phyloP scores from a whole-genome alignment of 2,113 vertebrate genomes.

The Nycticryphes semicollaris region DNA sequence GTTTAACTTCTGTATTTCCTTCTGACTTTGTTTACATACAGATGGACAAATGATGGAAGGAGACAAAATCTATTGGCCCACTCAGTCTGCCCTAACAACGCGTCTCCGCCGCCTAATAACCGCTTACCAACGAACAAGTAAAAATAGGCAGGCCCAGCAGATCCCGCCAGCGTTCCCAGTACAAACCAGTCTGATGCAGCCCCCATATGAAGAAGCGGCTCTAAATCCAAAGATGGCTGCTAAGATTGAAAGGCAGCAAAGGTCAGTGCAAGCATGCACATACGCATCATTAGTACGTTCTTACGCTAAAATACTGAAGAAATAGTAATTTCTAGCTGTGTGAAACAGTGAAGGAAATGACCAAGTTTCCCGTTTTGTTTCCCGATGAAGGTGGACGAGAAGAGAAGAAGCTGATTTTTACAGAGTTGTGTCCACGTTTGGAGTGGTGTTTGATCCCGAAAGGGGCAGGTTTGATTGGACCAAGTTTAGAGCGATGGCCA shows the following conservation, averaged over 20 bases:
- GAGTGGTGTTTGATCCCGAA: slow-evolving; percentile 95
- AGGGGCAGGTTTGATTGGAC: slow-evolving; percentile 94
- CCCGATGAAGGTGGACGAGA: slow-evolving; percentile 88
- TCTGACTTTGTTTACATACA: slow-evolving; percentile 33
- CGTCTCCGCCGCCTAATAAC: slow-evolving; percentile 95
- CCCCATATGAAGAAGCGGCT: slow-evolving; percentile 81
- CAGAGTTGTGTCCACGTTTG: slow-evolving; percentile 96
- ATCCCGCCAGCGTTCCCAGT: slow-evolving; percentile 82
- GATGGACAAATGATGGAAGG: slow-evolving; percentile 85
- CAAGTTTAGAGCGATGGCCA: slow-evolving; percentile 96
- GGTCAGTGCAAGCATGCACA: slow-evolving; percentile 66
- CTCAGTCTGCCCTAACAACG: slow-evolving; percentile 91
- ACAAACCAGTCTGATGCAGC: slow-evolving; percentile 81
- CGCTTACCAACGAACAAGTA: slow-evolving; percentile 92
- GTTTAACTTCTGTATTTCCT: neutral
- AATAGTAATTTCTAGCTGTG: neutral
- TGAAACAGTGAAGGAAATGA: neutral
- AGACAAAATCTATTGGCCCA: slow-evolving; percentile 91
- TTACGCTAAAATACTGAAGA: neutral
- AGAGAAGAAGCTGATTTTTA: slow-evolving; percentile 99
- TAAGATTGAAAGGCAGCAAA: slow-evolving; percentile 97
- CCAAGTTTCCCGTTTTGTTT: neutral
- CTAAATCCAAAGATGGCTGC: slow-evolving; percentile 96
- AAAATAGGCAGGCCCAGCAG: slow-evolving; percentile 91
- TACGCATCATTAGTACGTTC: accelerated